Evolutionary conservation across 2,113 vertebrate species (phyloP).

Genomic region (Siphamia tubifer): DNA sequence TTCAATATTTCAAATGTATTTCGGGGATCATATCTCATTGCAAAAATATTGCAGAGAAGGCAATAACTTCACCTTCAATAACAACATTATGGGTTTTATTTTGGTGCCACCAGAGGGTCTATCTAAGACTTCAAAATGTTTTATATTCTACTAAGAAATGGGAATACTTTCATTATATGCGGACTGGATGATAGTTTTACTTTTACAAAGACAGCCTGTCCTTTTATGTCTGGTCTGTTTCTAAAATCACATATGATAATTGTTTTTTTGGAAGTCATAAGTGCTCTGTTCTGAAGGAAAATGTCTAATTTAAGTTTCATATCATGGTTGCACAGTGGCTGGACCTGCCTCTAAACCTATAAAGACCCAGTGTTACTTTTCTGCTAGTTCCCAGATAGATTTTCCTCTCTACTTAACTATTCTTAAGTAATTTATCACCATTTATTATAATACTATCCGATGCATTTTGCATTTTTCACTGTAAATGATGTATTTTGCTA

Average conservation of each 20-base stretch:
- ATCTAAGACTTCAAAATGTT: background rate
- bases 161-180: background rate
- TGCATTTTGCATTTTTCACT: too few species aligned
- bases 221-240: background rate
- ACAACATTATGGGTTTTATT: slow-evolving; percentile 14
- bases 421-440: too few species aligned
- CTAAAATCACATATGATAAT: background rate
- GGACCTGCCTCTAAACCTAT: too few species aligned
- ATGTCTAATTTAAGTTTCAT: too few species aligned
- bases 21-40: slow-evolving; percentile 5
- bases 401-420: too few species aligned
- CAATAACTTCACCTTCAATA: slow-evolving; percentile 15
- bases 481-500: too few species aligned
- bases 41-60: background rate
- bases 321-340: too few species aligned
- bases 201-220: background rate
- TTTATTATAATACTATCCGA: too few species aligned
- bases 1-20: slow-evolving; percentile 21
- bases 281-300: too few species aligned
- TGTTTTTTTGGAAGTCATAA: too few species aligned
- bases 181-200: background rate
- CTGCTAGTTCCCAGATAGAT: too few species aligned
- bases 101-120: slow-evolving; percentile 1
- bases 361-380: too few species aligned
- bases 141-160: background rate